Evolutionary conservation across 2,797 vertebrate species (phyloP).

Genomic region (Cygnus olor): DNA sequence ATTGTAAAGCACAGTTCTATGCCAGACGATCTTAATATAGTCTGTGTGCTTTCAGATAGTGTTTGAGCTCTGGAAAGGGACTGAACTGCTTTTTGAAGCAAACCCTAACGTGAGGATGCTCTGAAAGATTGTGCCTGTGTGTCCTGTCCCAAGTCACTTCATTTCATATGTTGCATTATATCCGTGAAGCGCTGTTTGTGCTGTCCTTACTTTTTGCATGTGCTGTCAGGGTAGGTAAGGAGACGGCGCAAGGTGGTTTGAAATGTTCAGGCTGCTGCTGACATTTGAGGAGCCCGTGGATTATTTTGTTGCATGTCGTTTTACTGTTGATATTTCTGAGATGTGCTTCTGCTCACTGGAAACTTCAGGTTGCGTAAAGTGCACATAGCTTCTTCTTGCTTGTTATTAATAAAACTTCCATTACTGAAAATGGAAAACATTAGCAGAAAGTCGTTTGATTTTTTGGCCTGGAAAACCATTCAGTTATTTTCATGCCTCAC

Average conservation of each 20-base stretch:
- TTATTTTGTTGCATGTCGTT: background rate
- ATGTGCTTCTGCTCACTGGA: background rate
- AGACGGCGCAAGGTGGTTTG: background rate
- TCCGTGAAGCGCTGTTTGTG: background rate
- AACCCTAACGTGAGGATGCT: accelerated
- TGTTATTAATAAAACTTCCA: background rate
- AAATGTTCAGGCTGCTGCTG: background rate
- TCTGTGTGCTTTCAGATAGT: background rate
- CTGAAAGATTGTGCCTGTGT: background rate
- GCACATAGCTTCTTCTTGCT: background rate
- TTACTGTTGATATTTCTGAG: background rate
- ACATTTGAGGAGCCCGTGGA: background rate
- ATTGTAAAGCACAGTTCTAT: background rate
- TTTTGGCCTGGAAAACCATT: background rate
- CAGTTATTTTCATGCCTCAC: background rate
- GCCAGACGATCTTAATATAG: background rate
- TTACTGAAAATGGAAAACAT: background rate
- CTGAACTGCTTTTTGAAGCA: background rate
- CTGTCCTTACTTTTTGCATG: background rate
- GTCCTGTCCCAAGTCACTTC: accelerated
- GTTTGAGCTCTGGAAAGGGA: conserved; percentile 29
- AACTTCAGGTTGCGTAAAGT: background rate
- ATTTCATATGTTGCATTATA: background rate
- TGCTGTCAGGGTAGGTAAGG: background rate
- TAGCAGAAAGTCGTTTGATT: background rate